Conservation (phyloP, 2,888 invertebrate species). For the Adineta ricciae region DNA sequence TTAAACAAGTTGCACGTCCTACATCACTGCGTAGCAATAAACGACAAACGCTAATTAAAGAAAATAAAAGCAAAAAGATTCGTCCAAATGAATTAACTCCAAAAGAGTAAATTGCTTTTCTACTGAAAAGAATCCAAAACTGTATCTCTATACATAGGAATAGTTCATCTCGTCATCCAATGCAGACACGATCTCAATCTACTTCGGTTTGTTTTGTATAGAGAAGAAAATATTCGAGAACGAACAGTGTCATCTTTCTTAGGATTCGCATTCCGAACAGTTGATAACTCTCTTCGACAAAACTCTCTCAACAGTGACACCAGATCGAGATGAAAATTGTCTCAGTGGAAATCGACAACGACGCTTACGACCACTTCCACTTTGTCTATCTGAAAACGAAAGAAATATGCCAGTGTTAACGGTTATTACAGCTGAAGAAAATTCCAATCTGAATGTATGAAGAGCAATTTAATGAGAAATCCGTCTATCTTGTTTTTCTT, state of each 20-base stretch:
- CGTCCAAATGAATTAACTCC: not conserved
- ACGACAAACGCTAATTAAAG: not conserved
- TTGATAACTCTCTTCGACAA: not conserved
- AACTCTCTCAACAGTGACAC: conserved; percentile 4
- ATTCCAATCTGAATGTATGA: not conserved
- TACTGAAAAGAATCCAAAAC: not conserved
- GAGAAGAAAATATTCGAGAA: not conserved
- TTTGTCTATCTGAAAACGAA: conserved; percentile 10
- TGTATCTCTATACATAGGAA: not conserved
- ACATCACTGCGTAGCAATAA: not conserved
- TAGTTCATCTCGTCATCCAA: not conserved
- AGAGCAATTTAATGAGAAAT: too few species aligned
- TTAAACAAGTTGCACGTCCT: not conserved
- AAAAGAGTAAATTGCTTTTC: not conserved
- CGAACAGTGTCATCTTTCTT: too few species aligned
- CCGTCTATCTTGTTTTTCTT: too few species aligned
- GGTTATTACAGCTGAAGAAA: not conserved
- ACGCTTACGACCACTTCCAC: not conserved
- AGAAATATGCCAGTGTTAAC: not conserved
- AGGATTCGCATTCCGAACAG: conserved; percentile 17
- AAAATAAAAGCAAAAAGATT: not conserved
- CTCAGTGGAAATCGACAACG: not conserved
- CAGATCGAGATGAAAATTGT: not conserved
- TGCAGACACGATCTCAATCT: conserved; percentile 17
- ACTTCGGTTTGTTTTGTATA: not conserved